phyloP scores from a whole-genome alignment of 2,888 invertebrate genomes.

The Phrixothrix hirtus region DNA sequence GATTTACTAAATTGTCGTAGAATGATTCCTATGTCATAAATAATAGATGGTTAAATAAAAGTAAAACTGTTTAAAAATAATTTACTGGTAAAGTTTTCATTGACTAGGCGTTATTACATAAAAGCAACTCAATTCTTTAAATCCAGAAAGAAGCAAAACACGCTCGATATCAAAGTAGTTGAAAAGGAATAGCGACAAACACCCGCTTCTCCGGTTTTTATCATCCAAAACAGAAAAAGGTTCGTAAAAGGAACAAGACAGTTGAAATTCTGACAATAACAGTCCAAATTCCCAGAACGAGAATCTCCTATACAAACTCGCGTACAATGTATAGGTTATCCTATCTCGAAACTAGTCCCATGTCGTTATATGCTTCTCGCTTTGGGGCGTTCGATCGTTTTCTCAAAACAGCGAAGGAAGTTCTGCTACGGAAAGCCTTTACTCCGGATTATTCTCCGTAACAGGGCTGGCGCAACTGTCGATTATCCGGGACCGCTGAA shows the following conservation, averaged over 20 bases:
- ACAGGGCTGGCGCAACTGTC: constrained; percentile 51
- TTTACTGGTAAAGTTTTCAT: too few relatives aligned
- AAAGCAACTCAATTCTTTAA: constrained; percentile 5
- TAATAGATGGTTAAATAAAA: too few relatives aligned
- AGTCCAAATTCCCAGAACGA: constrained; percentile 54
- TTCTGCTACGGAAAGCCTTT: constrained; percentile 14
- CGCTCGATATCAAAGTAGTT: constrained; percentile 15
- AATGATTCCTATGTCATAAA: too few relatives aligned
- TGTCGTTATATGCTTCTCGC: constrained; percentile 37
- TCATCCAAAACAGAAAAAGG: constrained; percentile 30
- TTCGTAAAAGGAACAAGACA: constrained; percentile 46
- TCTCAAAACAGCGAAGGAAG: constrained; percentile 15
- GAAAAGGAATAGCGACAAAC: constrained; percentile 26
- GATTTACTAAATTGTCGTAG: too few relatives aligned
- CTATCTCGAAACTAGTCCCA: constrained; percentile 39
- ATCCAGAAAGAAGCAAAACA: constrained; percentile 14
- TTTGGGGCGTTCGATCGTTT: constrained; percentile 13
- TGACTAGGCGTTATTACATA: too few relatives aligned
- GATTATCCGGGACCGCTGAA: constrained; percentile 55
- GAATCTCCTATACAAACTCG: constrained; percentile 54
- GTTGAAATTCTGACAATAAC: constrained; percentile 55
- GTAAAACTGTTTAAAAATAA: too few relatives aligned
- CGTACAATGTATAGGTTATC: constrained; percentile 51
- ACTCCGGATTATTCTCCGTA: constrained; percentile 33
- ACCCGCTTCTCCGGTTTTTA: constrained; percentile 28